phyloP scores from a whole-genome alignment of 2,888 invertebrate species.

The Trichacis sp. region DNA sequence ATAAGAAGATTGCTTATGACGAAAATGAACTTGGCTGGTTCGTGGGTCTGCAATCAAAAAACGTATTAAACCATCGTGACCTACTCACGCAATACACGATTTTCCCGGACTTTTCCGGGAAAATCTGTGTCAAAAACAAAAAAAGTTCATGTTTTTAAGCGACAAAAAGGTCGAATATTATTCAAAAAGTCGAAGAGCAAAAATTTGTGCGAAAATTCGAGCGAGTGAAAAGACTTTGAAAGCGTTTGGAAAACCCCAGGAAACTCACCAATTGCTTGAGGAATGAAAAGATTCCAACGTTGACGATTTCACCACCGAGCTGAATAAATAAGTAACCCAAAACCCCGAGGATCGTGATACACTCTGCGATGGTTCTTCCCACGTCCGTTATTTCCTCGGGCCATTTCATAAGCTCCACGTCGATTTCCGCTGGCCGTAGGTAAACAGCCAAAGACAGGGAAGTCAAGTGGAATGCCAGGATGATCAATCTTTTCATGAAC shows the following conservation, averaged over 20 bases:
- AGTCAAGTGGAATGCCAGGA: slow-evolving; percentile 88
- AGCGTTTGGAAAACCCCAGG: slow-evolving; percentile 1
- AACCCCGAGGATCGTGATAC: slow-evolving; percentile 87
- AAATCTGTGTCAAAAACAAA: too few relatives aligned
- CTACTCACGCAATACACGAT: too few relatives aligned
- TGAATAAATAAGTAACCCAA: slow-evolving; percentile 90
- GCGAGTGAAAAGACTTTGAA: not conserved
- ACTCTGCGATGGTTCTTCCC: slow-evolving; percentile 73
- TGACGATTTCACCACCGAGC: slow-evolving; percentile 93
- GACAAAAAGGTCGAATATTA: too few relatives aligned
- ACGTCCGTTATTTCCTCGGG: slow-evolving; percentile 71
- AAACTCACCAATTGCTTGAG: slow-evolving; percentile 85
- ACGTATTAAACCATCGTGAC: not conserved
- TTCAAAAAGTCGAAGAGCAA: too few relatives aligned
- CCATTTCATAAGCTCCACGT: slow-evolving; percentile 71
- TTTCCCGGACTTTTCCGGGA: too few relatives aligned
- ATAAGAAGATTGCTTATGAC: slow-evolving; percentile 91
- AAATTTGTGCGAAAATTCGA: not conserved
- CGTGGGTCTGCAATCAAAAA: slow-evolving; percentile 79
- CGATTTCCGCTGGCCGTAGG: slow-evolving; percentile 80
- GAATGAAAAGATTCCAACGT: slow-evolving; percentile 92
- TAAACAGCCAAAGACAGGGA: slow-evolving; percentile 92
- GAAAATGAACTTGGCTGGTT: slow-evolving; percentile 95
- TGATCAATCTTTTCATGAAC: slow-evolving; percentile 90
- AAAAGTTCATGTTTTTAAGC: too few relatives aligned